phyloP scores from a whole-genome alignment of 2,888 invertebrate genomes.

The Arrhopalites spinosus region DNA sequence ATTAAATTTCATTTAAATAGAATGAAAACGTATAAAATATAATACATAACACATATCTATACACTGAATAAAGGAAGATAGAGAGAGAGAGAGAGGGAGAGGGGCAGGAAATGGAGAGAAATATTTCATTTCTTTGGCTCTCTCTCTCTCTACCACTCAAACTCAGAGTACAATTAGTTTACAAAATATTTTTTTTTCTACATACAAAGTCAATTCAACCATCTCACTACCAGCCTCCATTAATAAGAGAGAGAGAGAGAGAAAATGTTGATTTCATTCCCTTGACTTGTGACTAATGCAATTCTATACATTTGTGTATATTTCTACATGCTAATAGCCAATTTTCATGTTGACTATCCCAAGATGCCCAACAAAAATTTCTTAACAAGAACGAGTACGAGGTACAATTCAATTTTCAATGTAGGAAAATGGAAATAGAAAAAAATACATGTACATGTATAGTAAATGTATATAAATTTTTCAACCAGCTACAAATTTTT shows the following conservation, averaged over 20 bases:
- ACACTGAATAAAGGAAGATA: not conserved
- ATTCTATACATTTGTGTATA: not conserved
- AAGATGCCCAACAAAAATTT: not conserved
- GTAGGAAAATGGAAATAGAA: too few relatives aligned
- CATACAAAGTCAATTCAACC: not conserved
- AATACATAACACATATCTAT: not conserved
- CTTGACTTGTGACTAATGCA: conserved; percentile 17
- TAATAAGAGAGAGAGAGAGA: conserved; percentile 19
- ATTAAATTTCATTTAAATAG: not conserved
- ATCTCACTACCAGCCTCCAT: not conserved
- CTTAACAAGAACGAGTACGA: not conserved
- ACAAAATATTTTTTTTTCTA: not conserved
- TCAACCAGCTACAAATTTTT: not conserved
- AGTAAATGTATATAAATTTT: not conserved
- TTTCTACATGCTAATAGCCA: not conserved
- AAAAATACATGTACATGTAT: too few relatives aligned
- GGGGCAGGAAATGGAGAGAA: conserved; percentile 52
- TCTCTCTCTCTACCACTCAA: conserved; percentile 1
- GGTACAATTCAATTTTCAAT: not conserved
- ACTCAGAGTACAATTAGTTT: not conserved
- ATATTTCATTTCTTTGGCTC: conserved; percentile 47
- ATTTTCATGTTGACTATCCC: not conserved
- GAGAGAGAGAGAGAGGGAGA: conserved; percentile 21
- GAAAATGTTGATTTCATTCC: conserved; percentile 21
- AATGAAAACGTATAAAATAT: not conserved